Conservation (phyloP, 2,888 invertebrate species). For the Eupithecia insigniata region DNA sequence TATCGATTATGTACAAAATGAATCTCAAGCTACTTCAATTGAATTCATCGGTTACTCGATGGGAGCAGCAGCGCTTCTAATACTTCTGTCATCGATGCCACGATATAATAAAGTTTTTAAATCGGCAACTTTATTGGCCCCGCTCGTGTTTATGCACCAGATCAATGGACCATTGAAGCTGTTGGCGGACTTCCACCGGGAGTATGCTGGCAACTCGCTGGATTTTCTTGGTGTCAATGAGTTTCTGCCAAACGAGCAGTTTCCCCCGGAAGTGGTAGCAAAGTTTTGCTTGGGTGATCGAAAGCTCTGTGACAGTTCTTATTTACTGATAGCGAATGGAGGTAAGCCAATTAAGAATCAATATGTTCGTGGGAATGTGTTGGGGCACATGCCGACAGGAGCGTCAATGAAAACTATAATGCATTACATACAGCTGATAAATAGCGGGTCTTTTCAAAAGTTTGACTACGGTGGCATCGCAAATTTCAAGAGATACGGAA, state of each 20-base stretch:
- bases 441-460: conserved; percentile 55
- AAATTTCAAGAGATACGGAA: conserved; percentile 49
- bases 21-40: conserved; percentile 40
- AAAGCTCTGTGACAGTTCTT: conserved; percentile 51
- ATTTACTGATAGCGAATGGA: conserved; percentile 54
- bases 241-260: conserved; percentile 42
- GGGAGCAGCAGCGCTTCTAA: conserved; percentile 59
- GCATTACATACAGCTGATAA: conserved; percentile 61
- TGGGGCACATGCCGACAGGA: conserved; percentile 48
- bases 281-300: conserved; percentile 52
- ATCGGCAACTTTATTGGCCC: conserved; percentile 57
- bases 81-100: conserved; percentile 53
- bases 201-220: conserved; percentile 41
- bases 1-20: conserved; percentile 52
- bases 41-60: conserved; percentile 61
- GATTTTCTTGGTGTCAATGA: conserved; percentile 49
- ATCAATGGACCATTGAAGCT: conserved; percentile 56
- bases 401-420: conserved; percentile 58
- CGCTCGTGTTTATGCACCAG: conserved; percentile 59
- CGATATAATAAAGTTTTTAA: conserved; percentile 54
- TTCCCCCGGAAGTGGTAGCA: conserved; percentile 47
- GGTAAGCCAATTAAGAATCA: conserved; percentile 44
- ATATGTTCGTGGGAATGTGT: conserved; percentile 40
- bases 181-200: conserved; percentile 49
- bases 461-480: conserved; percentile 49